Conservation (phyloP, 2,797 vertebrate genomes). For the Enteromius viviparus region DNA sequence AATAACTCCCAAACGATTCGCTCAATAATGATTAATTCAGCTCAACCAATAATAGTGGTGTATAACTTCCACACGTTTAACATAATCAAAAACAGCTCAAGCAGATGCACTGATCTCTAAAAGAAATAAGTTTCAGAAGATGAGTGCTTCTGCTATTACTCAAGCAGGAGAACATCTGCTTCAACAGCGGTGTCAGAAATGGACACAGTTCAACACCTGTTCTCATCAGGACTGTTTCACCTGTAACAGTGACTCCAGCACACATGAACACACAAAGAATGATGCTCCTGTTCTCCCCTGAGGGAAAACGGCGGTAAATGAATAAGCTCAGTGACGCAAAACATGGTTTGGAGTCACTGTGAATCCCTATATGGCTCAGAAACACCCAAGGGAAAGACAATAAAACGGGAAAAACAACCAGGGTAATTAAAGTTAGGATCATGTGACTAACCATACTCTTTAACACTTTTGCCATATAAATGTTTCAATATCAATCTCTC, state of each 20-base stretch:
- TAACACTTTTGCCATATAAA: neutral
- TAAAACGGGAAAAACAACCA: conserved; percentile 12
- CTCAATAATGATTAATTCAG: no score
- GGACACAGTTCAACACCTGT: conserved; percentile 52
- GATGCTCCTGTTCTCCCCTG: conserved; percentile 49
- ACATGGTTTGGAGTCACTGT: conserved; percentile 36
- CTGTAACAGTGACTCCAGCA: conserved; percentile 26
- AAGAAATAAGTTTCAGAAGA: conserved; percentile 9
- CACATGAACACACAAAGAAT: conserved; percentile 35
- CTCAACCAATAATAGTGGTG: no score
- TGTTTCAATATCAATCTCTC: neutral
- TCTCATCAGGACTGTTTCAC: conserved; percentile 31
- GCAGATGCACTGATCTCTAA: conserved; percentile 49
- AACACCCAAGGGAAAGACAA: conserved; percentile 35
- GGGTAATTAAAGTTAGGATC: neutral
- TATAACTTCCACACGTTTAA: neutral
- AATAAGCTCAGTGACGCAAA: conserved; percentile 52
- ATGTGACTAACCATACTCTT: neutral
- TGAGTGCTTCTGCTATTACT: conserved; percentile 22
- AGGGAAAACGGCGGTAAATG: conserved; percentile 39
- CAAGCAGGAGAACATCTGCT: conserved; percentile 57
- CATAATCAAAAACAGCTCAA: neutral
- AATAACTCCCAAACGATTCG: no score
- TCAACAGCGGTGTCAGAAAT: neutral
- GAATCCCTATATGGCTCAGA: conserved; percentile 20